Evolutionary conservation across 2,113 vertebrate genomes (phyloP).

Genomic region (Sceloporus undulatus): DNA sequence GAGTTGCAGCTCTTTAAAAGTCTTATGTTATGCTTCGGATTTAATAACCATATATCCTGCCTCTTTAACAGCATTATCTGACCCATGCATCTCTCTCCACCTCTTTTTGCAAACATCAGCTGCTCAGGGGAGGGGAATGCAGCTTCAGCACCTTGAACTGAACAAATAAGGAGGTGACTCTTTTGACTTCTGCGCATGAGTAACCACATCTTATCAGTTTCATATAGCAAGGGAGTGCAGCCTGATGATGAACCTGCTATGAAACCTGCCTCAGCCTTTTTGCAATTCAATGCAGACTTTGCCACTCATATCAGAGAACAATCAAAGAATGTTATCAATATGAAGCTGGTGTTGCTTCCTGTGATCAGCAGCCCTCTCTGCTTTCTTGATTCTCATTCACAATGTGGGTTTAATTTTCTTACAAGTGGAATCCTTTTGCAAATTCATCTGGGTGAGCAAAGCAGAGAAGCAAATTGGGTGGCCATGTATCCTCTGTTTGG

Average conservation of each 20-base stretch:
- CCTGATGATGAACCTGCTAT: background rate
- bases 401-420: background rate
- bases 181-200: constrained; percentile 44
- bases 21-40: background rate
- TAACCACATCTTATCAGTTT: background rate
- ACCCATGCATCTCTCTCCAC: background rate
- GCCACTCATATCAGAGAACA: background rate
- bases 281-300: background rate
- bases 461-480: too few relatives aligned
- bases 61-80: constrained; percentile 28
- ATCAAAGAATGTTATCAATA: background rate
- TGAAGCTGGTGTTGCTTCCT: background rate
- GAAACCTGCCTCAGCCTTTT: background rate
- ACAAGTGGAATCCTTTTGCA: background rate
- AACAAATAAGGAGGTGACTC: constrained; percentile 27
- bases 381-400: background rate
- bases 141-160: constrained; percentile 16
- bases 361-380: background rate
- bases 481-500: too few relatives aligned
- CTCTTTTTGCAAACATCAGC: constrained; percentile 9
- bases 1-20: background rate
- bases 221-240: background rate
- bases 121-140: constrained; percentile 28
- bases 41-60: background rate
- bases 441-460: background rate